Base-by-base conservation (phyloP, 1,140 invertebrate genomes). In the Theocolax elegans region DNA sequence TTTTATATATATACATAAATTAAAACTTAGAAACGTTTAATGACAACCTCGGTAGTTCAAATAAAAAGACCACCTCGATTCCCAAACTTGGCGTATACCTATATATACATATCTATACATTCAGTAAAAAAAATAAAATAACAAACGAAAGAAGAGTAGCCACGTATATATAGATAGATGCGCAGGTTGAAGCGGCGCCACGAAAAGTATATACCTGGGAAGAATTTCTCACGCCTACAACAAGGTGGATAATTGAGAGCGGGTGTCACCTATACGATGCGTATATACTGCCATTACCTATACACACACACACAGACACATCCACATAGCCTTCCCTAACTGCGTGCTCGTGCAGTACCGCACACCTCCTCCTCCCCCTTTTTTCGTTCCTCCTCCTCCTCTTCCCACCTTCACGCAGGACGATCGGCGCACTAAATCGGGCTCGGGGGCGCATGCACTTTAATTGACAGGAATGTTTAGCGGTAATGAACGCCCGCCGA, bases 391-490 rank as follows among this genome's bases (percentile, higher is more conserved):
- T 6, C 3, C 15, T 21, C 19, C 6, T 35, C 4, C 31, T 51
- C 19, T 56, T 12, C 31, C 31, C n/a, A n/a, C 4, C 31, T 35
- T 38, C 31, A 31, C 25, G n/a, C 29, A 35, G 15, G 12, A 54
- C 40, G 69, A 73, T 73, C 67, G 76, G 10, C 4, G 72, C 72
- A 77, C 78, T 82, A 83, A 83, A 84, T 84, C 80, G 80, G 76
- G 74, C 62, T 6, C n/a, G 48, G 4, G 15, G 35, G 58, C 25
- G 40, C 60, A 65, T 48, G 78, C 77, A 81, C 79, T 83, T 83
- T 84, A 85, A 85, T 85, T 84, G 83, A 84, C 84, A 85, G 81
- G 72, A 83, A 84, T 83, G 83, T 85, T 84, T 83, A 83, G 80
- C 83, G 76, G 78, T 84, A 85, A 84, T 82, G 79, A 84, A 82